phyloP scores from a whole-genome alignment of 37 sponge, comb jelly and placozoan genomes.

The Geodia barretti region DNA sequence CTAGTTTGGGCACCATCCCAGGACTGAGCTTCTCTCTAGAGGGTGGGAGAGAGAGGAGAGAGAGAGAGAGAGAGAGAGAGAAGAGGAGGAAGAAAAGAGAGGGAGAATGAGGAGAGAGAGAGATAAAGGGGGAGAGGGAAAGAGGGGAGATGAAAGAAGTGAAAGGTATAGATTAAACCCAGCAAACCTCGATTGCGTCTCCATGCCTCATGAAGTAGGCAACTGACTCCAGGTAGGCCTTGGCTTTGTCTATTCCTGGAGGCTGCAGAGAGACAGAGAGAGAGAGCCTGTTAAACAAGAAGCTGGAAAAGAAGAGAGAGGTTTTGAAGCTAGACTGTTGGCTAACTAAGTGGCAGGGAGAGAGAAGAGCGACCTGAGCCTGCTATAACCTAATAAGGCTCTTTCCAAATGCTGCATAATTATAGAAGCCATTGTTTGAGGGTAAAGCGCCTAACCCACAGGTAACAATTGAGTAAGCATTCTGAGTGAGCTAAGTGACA shows the following conservation, averaged over 20 bases:
- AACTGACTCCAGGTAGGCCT: slow-evolving; percentile 60
- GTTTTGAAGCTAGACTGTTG: too few relatives aligned
- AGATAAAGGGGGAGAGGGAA: neutral
- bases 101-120: neutral
- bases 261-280: slow-evolving; percentile 16
- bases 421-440: too few relatives aligned
- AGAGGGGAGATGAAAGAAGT: too few relatives aligned
- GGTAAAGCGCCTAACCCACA: too few relatives aligned
- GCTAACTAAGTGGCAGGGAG: too few relatives aligned
- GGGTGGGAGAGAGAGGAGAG: slow-evolving; percentile 3
- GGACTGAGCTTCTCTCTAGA: neutral
- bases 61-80: slow-evolving; percentile 7
- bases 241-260: slow-evolving; percentile 47
- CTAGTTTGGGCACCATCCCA: neutral
- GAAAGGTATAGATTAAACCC: neutral
- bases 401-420: too few relatives aligned
- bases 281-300: neutral
- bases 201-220: slow-evolving; percentile 64
- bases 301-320: too few relatives aligned
- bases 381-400: too few relatives aligned
- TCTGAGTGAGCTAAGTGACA: too few relatives aligned
- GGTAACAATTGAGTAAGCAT: too few relatives aligned
- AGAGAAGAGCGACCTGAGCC: too few relatives aligned
- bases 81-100: neutral
- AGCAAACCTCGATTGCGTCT: slow-evolving; percentile 48